Evolutionary conservation across 2,797 vertebrate genomes (phyloP), one percentile per base, ranked within the genome.

Genomic region (Heteromormyrus szaboi): DNA sequence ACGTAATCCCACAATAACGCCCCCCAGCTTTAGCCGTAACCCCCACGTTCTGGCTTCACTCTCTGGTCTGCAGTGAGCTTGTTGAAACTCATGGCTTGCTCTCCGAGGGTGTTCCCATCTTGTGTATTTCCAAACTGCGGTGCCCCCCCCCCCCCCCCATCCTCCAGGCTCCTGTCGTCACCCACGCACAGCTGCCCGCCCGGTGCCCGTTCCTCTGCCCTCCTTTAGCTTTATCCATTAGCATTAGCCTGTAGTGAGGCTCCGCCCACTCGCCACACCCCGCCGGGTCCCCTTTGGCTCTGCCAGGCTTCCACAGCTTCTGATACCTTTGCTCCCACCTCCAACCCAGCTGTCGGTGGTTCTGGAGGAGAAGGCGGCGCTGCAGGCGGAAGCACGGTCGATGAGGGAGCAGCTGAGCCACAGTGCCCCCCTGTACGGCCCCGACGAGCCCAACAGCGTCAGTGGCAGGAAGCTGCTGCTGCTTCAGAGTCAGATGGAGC

Each of bases 401-500:
- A 93, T 99, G 88, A 95, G 94, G 87, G 96, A 98, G 85, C 95
- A 91, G 89, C 93, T 96, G 87, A 94, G 91, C n/a, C 92, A 76
- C 89, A 90, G 90, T 0, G 95, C 97, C 48, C 93, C 94, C 0
- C 90, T 94, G 0, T 97, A 96, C 0, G 83, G 91, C n/a, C 54
- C 95, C 0, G 90, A 84, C n/a, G 37, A 44, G 17, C 46, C 94
- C 0, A 94, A 19, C 84, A 19, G 95, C 33, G 95, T 97, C 92
- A 96, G 97, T 0, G 93, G 95, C 92, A 98, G 97, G 93, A 98
- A 97, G 91, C 93, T 98, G 89, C 95, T 97, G 89, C 93, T 98
- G 88, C 94, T 99, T 85, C 98, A 98, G 93, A 95, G 96, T 89
- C 98, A 98, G 94, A 95, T 98, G 92, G 98, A 99, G 91, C 97